Evolutionary conservation across 2,113 vertebrate genomes (phyloP), one percentile per base, ranked within the genome.

Genomic region (Narcine bancroftii): DNA sequence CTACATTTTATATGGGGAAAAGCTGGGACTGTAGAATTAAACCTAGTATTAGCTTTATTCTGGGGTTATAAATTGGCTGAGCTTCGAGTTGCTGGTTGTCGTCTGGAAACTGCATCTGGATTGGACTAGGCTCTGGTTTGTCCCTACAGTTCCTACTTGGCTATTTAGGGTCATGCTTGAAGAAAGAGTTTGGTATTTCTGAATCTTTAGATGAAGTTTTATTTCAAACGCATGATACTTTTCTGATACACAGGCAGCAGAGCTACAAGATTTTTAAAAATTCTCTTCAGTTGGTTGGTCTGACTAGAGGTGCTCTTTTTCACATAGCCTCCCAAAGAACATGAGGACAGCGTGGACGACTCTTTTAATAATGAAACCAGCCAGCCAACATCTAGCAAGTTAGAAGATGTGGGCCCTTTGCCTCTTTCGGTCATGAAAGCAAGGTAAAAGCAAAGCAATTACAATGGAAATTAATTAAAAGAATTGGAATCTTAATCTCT

Each of bases 381-480:
- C 42, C 21, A 56, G 63, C 73, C 92, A 92, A 65, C 94, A 92
- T 65, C 71, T 92, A 33, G 39, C 65, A 91, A 66, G 39, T 69
- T 71, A 45, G 93, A 93, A 83, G 95, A 63, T 89, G 63, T 76
- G 24, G 95, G 93, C 72, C 95, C 96, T 1, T 93, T 96, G 93
- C 95, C 97, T 7, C 95, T 99, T 47, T 93, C 97, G 72, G 65
- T 98, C 92, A 96, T 93, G 92, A 97, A 96, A 96, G 98, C 98
- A 94, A 99, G 97, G 99, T 99, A 95, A 94, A 36, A 45, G 9
- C 66, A 63, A 92, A 77, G 24, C 39, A 92, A 13, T 36, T 1
- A 0, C 76, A 75, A 42, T 73, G 36, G n/a, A 7, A 92, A 3
- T 76, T 50, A 33, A 29, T 77, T 50, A 33, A 47, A 81, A 53